phyloP scores from a whole-genome alignment of 2,888 invertebrate species.

The Mamestra brassicae region DNA sequence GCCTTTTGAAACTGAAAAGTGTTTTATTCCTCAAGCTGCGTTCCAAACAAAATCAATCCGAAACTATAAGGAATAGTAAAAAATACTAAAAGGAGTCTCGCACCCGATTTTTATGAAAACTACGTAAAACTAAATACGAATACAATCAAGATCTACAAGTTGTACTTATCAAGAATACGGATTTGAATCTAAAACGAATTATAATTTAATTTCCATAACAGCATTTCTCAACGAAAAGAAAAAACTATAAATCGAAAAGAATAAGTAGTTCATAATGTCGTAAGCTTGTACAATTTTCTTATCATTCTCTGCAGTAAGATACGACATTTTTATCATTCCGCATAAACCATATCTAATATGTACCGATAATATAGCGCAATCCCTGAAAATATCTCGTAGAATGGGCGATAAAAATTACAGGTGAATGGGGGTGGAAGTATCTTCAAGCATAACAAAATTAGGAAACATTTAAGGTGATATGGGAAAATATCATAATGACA shows the following conservation, averaged over 20 bases:
- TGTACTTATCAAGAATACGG: no score
- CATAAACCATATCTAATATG: conserved; percentile 48
- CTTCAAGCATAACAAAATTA: not conserved
- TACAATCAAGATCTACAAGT: no score
- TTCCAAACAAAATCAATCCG: no score
- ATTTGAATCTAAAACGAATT: not conserved
- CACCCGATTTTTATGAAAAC: no score
- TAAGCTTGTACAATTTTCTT: conserved; percentile 39
- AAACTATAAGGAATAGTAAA: no score
- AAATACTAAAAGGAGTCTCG: no score
- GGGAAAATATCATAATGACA: not conserved
- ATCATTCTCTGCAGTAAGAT: conserved; percentile 51
- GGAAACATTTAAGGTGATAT: not conserved
- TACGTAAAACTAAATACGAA: no score
- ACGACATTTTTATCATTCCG: conserved; percentile 52
- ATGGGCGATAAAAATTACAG: conserved; percentile 15
- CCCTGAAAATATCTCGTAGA: conserved; percentile 12
- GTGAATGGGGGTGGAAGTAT: not conserved
- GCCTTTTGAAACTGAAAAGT: no score
- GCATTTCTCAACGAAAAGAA: not conserved
- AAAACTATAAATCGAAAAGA: not conserved
- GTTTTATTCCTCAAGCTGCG: no score
- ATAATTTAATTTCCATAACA: not conserved
- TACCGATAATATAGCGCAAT: conserved; percentile 37
- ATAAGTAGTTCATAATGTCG: conserved; percentile 2